Percentiles rank a stretch among this genome's conserved stretches.
Conservation (phyloP, 2,797 vertebrate genomes). For the Bufotes viridis region DNA sequence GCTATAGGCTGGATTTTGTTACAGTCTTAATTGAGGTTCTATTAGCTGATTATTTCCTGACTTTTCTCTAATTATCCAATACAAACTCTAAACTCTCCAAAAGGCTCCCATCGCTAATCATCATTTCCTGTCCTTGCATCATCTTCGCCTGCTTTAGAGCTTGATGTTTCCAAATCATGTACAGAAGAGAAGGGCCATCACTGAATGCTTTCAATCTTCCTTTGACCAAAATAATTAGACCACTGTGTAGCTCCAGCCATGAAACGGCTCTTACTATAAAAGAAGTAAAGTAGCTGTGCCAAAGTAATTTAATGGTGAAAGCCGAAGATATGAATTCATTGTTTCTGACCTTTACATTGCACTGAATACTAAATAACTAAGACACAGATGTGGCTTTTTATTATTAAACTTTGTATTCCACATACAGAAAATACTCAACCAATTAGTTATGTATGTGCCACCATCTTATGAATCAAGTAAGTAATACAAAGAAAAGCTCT, state of each 20-base stretch:
- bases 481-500: neutral
- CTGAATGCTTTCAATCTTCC: constrained; percentile 58
- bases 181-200: constrained; percentile 48
- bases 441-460: neutral
- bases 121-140: constrained; percentile 60
- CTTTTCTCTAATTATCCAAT: constrained; percentile 60
- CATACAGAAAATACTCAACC: neutral
- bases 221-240: constrained; percentile 58
- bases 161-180: constrained; percentile 59
- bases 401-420: neutral
- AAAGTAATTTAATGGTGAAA: constrained; percentile 50
- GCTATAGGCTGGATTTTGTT: constrained; percentile 49
- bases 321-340: constrained; percentile 36
- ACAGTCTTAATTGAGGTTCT: constrained; percentile 53
- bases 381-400: constrained; percentile 13
- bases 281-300: constrained; percentile 49
- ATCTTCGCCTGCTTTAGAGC: constrained; percentile 51
- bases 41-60: constrained; percentile 61
- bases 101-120: constrained; percentile 56
- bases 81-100: constrained; percentile 49
- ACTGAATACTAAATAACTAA: constrained; percentile 35
- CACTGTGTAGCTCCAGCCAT: constrained; percentile 54
- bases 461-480: neutral
- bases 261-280: constrained; percentile 52
- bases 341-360: constrained; percentile 38